Evolutionary conservation across 2,113 vertebrate genomes (phyloP).

Genomic region (Heterochromis multidens): DNA sequence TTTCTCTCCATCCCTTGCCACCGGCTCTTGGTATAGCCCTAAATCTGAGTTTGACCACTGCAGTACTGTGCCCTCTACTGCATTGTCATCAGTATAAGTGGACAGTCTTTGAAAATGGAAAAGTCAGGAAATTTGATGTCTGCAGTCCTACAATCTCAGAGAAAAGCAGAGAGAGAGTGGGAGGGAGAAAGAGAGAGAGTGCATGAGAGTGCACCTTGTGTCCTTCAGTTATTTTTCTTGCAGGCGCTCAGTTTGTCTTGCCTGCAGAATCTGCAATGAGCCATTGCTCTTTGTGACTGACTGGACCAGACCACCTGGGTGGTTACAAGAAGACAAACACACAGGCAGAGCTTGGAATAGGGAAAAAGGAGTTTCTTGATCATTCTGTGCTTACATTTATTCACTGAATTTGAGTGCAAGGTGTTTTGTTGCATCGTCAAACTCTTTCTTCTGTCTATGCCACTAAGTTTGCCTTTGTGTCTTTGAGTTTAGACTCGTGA

Average conservation of each 20-base stretch:
- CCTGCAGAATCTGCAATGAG: constrained; percentile 68
- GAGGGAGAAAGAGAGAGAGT: not conserved
- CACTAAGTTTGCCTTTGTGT: not conserved
- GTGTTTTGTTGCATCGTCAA: not conserved
- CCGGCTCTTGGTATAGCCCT: not conserved
- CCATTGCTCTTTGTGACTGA: constrained; percentile 58
- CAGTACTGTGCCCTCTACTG: constrained; percentile 1
- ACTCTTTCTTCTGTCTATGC: not conserved
- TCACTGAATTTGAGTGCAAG: not conserved
- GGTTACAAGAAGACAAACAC: constrained; percentile 49
- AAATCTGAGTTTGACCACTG: constrained; percentile 28
- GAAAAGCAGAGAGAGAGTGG: constrained; percentile 10
- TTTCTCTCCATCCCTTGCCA: not conserved
- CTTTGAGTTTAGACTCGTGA: constrained; percentile 1
- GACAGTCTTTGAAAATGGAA: constrained; percentile 46
- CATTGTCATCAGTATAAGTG: constrained; percentile 57
- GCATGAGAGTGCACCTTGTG: constrained; percentile 19
- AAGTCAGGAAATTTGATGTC: constrained; percentile 48
- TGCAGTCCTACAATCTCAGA: constrained; percentile 19
- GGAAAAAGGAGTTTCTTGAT: not conserved
- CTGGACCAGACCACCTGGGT: constrained; percentile 42
- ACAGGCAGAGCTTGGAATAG: not conserved
- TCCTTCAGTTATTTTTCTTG: constrained; percentile 54
- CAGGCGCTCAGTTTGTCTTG: constrained; percentile 29
- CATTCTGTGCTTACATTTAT: constrained; percentile 3